Base-by-base conservation (phyloP, 2,888 invertebrate species). In the Fabriciana adippe region DNA sequence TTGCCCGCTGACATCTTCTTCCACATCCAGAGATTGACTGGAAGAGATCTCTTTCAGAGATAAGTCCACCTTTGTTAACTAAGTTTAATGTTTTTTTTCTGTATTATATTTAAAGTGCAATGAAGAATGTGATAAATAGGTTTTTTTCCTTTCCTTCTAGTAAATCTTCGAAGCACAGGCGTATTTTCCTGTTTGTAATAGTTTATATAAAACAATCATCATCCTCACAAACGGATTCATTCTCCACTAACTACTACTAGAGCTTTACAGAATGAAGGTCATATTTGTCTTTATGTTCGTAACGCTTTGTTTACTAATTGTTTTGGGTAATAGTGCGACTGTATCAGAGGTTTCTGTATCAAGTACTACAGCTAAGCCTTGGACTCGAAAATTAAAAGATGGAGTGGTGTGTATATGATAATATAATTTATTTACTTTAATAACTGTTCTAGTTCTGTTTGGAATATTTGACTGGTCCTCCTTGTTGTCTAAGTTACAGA, bases 321-420 rank as follows among this genome's bases (percentile, higher is more conserved):
- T 74, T 45, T 73, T 72, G 61, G 78, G 78, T 48, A 71, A 74
- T 45, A 72, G 76, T 31, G 70, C 53, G 26, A 63, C 60, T 26
- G 48, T 69, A 35, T 47, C 69, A 21, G 63, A 56, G 3, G 64
- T 48, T 3, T 66, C 79, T 0, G 80, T 81, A 3, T 67, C 60
- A 1, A 66, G 79, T 1, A 82, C 81, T 2, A 82, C 83, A 0
- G 68, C 71, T 21, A 84, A 82, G 50, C 79, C 81, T 15, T 85
- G 84, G 83, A 76, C 80, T 0, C 73, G 75, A 56, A 86, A 79
- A 73, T 55, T 86, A 45, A 84, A 79, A 74, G 78, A 83, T 72
- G 83, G 85, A 66, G 74, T 85, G 80, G 83, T 85, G 70, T 48
- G 85, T 83, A 73, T 57, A 57, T 41, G 11, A 50, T 48, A 15